Evolutionary conservation across 2,797 vertebrate genomes (phyloP), one percentile per base, ranked within the genome.

Genomic region (Numenius phaeopus): DNA sequence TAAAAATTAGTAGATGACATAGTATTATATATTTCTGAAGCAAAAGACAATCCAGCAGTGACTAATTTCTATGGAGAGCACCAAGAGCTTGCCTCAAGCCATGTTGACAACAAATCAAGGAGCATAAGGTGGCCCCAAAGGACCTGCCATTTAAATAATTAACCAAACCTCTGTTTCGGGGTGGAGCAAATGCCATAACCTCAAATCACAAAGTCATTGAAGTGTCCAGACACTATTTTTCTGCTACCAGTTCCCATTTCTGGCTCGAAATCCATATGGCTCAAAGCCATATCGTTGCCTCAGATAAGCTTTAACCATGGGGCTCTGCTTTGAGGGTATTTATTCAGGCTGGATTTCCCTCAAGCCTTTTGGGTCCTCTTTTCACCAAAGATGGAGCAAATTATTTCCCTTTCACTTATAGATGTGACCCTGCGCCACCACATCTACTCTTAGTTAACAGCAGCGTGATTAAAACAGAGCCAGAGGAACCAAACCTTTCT

Each of bases 21-120:
- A 57, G 20, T 16, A 18, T 40, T 32, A 17, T 7, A 1, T 58
- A 47, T 66, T 92, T 52, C 59, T 71, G 71, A 84, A 72, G 80
- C 23, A 64, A 46, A 14, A n/a, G 47, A 16, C 16, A 52, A 46
- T 2, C 44, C 47, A 75, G 39, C 59, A 37, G 62, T 16, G 62
- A 70, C 29, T 39, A 27, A 34, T 40, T 44, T 15, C 72, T 14
- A 3, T 1, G 22, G 18, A 54, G 69, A 30, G 24, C 7, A 22
- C 39, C 82, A 23, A 54, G 52, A 64, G 24, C 40, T 34, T 42
- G 21, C 54, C 81, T 58, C n/a, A 37, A 54, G 62, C 85, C 76
- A 14, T 0, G 1, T 0, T 67, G 52, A 49, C 64, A 76, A 9
- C 0, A 0, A 37, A n/a, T 39, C 2, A 5, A 69, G 86, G 10